A percentile compares a stretch with the other conserved stretches of the same genome.
These are phyloP conservation scores for Calyptomena viridis DNA, from an alignment of 2,113 vertebrate genomes.

Conservation along the genomic window DNA sequence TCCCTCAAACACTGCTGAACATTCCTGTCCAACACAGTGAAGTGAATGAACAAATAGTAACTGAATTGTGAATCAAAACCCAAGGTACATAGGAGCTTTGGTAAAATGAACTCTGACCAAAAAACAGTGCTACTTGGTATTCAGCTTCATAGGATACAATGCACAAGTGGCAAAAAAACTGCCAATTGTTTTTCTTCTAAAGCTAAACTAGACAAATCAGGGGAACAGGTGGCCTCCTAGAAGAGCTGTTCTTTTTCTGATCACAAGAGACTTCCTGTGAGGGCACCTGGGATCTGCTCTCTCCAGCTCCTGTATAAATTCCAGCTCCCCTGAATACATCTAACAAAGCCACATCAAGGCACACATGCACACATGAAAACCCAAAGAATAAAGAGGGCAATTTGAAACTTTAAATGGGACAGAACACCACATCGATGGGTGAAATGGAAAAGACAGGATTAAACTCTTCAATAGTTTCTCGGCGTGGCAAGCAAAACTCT, in stretches of 20 bases:
- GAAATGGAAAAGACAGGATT: neutral
- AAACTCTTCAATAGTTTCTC: neutral
- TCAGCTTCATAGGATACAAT: neutral
- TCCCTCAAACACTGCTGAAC: neutral
- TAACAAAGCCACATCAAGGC: neutral
- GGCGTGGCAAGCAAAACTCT: neutral
- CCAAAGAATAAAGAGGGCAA: neutral
- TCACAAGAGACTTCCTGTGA: neutral
- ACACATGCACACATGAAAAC: fast-evolving
- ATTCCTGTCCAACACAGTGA: neutral
- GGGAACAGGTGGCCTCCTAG: neutral
- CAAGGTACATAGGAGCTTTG: neutral
- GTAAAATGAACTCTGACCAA: neutral
- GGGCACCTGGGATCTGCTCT: neutral
- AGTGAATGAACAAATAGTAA: neutral
- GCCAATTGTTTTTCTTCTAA: neutral
- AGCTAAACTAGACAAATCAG: neutral
- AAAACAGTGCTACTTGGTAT: neutral
- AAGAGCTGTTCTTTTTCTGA: neutral
- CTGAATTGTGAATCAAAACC: neutral
- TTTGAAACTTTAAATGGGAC: neutral
- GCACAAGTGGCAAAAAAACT: neutral
- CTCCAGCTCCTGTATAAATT: neutral
- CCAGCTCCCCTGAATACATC: neutral
- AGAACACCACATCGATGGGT: neutral